phyloP scores from a whole-genome alignment of 53 echinoderm and acorn worm genomes.

The Luidia sarsii region DNA sequence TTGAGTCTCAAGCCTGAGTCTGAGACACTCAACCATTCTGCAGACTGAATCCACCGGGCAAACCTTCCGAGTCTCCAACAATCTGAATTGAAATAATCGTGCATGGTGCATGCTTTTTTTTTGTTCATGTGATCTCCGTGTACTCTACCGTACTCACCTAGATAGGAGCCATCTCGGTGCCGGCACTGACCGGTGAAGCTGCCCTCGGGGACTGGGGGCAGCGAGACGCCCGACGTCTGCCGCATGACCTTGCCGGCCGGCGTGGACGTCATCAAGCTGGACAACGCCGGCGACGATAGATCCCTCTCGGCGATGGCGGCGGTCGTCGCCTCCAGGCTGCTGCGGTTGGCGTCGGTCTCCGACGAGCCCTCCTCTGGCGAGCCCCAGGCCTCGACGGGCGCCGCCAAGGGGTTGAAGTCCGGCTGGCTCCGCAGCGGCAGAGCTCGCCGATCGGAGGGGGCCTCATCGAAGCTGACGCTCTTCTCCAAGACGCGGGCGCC shows the following conservation, averaged over 20 bases:
- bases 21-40: no score
- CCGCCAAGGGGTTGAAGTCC: background rate
- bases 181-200: conserved; percentile 82
- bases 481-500: conserved; percentile 34
- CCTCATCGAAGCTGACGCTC: conserved; percentile 47
- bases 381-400: conserved; percentile 10
- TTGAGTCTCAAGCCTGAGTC: no score
- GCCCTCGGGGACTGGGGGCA: conserved; percentile 76
- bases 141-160: no score
- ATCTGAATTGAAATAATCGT: no score
- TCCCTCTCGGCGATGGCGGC: conserved; percentile 6
- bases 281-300: no score
- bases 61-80: no score
- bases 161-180: conserved; percentile 86
- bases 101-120: no score
- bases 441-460: conserved; percentile 15
- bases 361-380: conserved; percentile 7
- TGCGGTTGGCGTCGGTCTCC: conserved; percentile 36
- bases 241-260: conserved; percentile 77
- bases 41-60: no score
- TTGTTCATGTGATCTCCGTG: no score
- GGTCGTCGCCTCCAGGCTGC: conserved; percentile 11
- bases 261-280: conserved; percentile 75
- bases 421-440: background rate
- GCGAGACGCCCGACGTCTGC: conserved; percentile 67